phyloP scores from a whole-genome alignment of 2,888 invertebrate species.

The Acleris cristana region DNA sequence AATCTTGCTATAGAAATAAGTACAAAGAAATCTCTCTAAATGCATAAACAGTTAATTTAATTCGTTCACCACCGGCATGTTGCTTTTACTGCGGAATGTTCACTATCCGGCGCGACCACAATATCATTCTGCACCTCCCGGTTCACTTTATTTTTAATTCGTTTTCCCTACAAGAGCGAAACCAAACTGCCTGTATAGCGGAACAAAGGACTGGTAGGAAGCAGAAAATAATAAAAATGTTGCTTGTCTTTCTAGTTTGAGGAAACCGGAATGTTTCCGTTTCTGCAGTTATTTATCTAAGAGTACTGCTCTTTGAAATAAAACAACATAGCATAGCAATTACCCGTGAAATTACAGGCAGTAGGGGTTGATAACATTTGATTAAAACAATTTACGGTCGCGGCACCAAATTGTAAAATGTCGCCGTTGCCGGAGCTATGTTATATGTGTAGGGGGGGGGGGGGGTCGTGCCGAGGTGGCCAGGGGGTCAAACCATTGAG shows the following conservation, averaged over 20 bases:
- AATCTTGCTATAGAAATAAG: too few species aligned
- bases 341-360: slow-evolving; percentile 19
- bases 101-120: too few species aligned
- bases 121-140: neutral
- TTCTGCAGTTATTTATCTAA: slow-evolving; percentile 5
- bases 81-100: too few species aligned
- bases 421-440: slow-evolving; percentile 14
- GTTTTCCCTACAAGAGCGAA: neutral
- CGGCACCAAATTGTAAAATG: slow-evolving; percentile 28
- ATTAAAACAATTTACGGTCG: slow-evolving; percentile 32
- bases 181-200: too few species aligned
- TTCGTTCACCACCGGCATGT: too few species aligned
- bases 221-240: neutral
- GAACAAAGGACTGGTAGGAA: neutral
- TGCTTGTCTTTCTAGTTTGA: neutral
- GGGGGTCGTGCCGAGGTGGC: slow-evolving; percentile 20
- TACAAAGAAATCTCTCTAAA: too few species aligned
- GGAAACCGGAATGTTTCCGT: slow-evolving; percentile 3
- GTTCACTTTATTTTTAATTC: slow-evolving; percentile 17
- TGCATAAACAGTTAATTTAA: too few species aligned
- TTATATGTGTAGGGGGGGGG: slow-evolving; percentile 15
- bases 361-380: slow-evolving; percentile 24
- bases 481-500: slow-evolving; percentile 36
- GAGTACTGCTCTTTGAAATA: neutral
- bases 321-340: slow-evolving; percentile 14